Evolutionary conservation across 2,113 vertebrate genomes (phyloP).

Genomic region (Ahaetulla prasina): DNA sequence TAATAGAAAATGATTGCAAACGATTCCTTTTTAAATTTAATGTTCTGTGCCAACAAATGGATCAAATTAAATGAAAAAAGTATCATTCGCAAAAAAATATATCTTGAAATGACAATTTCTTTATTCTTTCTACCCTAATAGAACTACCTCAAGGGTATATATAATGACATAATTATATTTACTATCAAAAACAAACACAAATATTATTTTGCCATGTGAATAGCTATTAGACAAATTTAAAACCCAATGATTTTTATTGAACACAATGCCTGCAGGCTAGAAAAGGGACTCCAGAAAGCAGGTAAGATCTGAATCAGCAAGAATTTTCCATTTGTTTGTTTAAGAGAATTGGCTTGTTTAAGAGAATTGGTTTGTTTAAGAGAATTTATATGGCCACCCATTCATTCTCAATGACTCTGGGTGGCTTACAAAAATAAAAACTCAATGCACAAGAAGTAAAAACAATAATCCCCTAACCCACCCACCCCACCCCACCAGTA

Average conservation of each 20-base stretch:
- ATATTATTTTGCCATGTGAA: not conserved
- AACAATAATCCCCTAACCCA: no score
- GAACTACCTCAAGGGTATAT: constrained; percentile 9
- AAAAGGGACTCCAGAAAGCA: not conserved
- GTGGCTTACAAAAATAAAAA: no score
- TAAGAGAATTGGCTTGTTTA: no score
- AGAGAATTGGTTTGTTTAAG: no score
- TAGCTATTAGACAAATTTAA: not conserved
- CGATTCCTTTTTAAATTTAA: constrained; percentile 23
- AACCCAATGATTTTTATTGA: not conserved
- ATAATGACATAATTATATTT: not conserved
- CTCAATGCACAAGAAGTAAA: no score
- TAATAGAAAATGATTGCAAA: constrained; percentile 14
- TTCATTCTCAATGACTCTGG: no score
- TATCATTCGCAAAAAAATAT: constrained; percentile 5
- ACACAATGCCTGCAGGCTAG: not conserved
- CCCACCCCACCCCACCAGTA: no score
- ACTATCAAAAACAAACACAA: not conserved
- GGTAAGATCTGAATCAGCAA: not conserved
- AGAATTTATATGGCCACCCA: no score
- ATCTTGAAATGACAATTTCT: constrained; percentile 15
- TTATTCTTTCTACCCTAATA: constrained; percentile 21
- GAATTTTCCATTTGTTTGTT: not conserved
- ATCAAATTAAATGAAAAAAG: constrained; percentile 32
- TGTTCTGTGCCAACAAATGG: constrained; percentile 20